These are phyloP conservation scores for Drosophila arizonae DNA, from an alignment of 1,140 invertebrate species.

Conservation along the genomic window DNA sequence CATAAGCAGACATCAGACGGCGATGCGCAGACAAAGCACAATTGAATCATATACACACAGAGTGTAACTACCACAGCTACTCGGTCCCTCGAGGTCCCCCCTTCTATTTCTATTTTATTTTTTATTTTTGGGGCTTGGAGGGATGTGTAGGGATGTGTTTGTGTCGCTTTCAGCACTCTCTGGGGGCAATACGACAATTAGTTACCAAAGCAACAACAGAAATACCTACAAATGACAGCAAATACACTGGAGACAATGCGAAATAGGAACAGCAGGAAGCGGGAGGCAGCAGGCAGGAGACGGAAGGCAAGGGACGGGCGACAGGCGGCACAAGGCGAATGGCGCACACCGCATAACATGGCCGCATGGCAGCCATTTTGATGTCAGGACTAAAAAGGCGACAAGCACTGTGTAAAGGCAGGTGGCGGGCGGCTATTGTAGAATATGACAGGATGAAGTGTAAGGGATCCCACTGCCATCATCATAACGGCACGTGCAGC, in stretches of 20 bases:
- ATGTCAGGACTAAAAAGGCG: conserved; percentile 64
- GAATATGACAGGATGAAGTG: conserved; percentile 7
- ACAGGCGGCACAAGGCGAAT: background rate
- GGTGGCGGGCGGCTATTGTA: conserved; percentile 22
- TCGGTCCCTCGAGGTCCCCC: conserved; percentile 15
- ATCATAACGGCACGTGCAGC: conserved; percentile 59
- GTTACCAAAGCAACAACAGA: conserved; percentile 81
- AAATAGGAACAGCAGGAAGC: background rate
- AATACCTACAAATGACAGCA: conserved; percentile 79
- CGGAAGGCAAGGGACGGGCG: background rate
- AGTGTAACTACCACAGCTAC: conserved; percentile 29
- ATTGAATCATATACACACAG: conserved; percentile 72
- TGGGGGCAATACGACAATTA: conserved; percentile 78
- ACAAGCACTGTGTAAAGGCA: conserved; percentile 27
- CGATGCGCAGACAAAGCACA: conserved; percentile 52
- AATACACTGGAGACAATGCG: conserved; percentile 57
- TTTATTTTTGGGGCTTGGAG: background rate
- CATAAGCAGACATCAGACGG: conserved; percentile 9
- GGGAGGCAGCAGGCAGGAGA: background rate
- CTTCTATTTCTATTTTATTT: background rate
- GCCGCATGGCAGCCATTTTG: conserved; percentile 77
- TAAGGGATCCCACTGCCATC: conserved; percentile 7
- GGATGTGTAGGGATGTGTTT: conserved; percentile 7
- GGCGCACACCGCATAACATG: conserved; percentile 69
- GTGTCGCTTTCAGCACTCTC: conserved; percentile 62